phyloP scores from a whole-genome alignment of 2,113 vertebrate genomes.

The Merops nubicus region DNA sequence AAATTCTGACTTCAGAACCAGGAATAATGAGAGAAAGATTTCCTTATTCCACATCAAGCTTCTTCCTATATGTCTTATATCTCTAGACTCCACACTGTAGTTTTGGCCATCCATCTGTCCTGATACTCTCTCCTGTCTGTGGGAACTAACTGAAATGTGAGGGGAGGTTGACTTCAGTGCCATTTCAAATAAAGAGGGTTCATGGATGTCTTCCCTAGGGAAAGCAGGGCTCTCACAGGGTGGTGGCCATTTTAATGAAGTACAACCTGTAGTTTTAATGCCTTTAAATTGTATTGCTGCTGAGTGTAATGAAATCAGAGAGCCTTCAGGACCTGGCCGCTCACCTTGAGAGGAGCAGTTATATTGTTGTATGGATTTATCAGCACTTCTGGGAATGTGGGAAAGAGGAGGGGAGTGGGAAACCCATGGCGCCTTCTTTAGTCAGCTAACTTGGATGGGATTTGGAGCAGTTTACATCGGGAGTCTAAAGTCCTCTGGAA shows the following conservation, averaged over 20 bases:
- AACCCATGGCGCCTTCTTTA: not conserved
- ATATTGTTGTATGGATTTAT: not conserved
- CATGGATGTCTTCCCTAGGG: not conserved
- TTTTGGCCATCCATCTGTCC: not conserved
- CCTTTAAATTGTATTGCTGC: not conserved
- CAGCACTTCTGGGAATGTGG: not conserved
- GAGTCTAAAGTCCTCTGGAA: not conserved
- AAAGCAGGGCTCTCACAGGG: not conserved
- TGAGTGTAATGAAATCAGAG: not conserved
- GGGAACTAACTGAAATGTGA: not conserved
- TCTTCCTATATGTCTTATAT: not conserved
- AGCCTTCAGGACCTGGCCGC: not conserved
- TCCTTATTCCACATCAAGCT: not conserved
- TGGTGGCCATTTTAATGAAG: not conserved
- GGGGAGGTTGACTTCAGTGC: not conserved
- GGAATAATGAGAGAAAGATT: not conserved
- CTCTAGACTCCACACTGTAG: not conserved
- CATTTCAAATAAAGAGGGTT: not conserved
- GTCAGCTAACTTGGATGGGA: not conserved
- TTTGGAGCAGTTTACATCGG: not conserved
- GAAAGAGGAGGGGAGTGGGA: not conserved
- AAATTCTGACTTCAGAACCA: not conserved
- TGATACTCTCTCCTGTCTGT: not conserved
- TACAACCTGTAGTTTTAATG: not conserved
- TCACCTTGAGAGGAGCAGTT: not conserved